Base-by-base conservation (phyloP, 2,888 invertebrate genomes). In the Ramazzottius varieornatus region DNA sequence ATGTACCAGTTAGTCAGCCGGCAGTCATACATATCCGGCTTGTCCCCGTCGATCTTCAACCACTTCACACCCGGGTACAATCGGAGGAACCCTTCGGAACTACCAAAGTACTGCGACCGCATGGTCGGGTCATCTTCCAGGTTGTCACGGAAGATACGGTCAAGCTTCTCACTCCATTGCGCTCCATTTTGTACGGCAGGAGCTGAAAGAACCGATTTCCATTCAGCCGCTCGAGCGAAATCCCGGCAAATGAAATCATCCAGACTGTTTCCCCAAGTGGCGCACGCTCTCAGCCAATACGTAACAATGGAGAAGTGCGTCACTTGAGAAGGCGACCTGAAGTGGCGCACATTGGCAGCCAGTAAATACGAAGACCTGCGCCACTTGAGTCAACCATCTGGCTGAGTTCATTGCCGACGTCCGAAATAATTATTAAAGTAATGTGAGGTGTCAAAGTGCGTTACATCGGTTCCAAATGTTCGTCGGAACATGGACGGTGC, bases 51-150 rank as follows among this genome's bases (percentile, higher is more conserved):
- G n/a, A 29, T 13, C 16, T 16, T 24, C 8, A 20, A 13, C 54
- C 54, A 54, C 4, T 29, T 16, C 20, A 29, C 29, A 85, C 93
- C 94, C 65, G 98, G 98, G 78, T 85, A 98, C 73, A 88, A 87
- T 4, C 98, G 80, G 71, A 98, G 81, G 72, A 96, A 86, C 20
- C 98, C 98, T 1, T 86, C 84, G 33, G 88, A 83, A 70, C 91
- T 91, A 33, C 96, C 93, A 75, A 96, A 98, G 77, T 93, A 94
- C 77, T 98, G 98, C 91, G 94, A 98, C 0, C 86, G 85, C 40
- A 93, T 76, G 0, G 89, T 87, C 1, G 91, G 90, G 79, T 93
- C 90, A 0, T 84, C 82, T 69, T 84, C 81, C 73, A 87, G 88
- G 76, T 96, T 96, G 72, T 84, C 82, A 65, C 78, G 79, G 75